These are phyloP conservation scores for Stegastes partitus DNA, from an alignment of 2,113 vertebrate genomes.

Conservation along the genomic window DNA sequence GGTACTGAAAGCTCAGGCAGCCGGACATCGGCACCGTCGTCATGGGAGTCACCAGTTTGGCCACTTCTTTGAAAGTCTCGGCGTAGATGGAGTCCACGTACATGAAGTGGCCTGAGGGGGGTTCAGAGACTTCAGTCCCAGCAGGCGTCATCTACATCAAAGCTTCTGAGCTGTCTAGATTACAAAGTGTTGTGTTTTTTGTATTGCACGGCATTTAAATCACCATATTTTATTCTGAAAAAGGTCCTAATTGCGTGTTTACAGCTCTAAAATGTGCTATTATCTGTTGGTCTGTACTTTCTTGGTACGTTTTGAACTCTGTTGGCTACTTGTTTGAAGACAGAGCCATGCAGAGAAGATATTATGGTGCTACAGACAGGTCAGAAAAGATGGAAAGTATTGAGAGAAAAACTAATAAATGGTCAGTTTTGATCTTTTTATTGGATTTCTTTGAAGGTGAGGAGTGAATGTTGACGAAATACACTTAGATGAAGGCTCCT, in stretches of 20 bases:
- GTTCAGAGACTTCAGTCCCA: not conserved
- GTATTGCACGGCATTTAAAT: not conserved
- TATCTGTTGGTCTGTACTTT: not conserved
- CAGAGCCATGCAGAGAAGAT: not conserved
- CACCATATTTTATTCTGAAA: not conserved
- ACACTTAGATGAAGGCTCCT: no score
- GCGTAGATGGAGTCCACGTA: conserved; percentile 93
- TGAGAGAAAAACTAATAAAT: not conserved
- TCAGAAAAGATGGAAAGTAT: not conserved
- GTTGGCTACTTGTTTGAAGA: not conserved
- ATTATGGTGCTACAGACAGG: no score
- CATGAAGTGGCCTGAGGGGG: conserved; percentile 92
- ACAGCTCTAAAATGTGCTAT: not conserved
- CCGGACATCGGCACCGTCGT: conserved; percentile 89
- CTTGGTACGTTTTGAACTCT: not conserved
- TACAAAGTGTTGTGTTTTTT: not conserved
- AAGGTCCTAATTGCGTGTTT: conserved; percentile 3
- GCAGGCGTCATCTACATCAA: not conserved
- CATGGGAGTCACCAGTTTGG: conserved; percentile 92
- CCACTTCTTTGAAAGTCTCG: conserved; percentile 93
- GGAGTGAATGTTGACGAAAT: no score
- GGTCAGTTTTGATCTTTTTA: not conserved
- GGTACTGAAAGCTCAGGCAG: conserved; percentile 95
- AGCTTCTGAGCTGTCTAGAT: no score
- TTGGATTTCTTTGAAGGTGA: no score